Conservation (phyloP, 1,140 invertebrate species). For the Metopolophium dirhodum region DNA sequence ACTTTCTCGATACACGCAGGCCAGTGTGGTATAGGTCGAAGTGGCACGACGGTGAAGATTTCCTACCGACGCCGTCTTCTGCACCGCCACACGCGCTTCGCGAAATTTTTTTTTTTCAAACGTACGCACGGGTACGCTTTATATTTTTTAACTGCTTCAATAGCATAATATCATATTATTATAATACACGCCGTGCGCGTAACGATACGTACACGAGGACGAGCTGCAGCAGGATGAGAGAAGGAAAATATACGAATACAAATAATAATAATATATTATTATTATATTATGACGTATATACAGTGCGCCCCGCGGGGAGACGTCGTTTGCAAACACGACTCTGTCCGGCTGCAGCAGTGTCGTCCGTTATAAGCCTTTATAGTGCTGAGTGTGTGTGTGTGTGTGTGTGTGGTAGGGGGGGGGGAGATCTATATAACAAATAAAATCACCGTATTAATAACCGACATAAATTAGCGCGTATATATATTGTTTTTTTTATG, state of each 20-base stretch:
- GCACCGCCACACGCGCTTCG: not conserved
- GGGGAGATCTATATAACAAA: not conserved
- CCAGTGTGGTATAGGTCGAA: too few relatives aligned
- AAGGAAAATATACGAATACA: not conserved
- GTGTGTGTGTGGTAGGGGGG: too few relatives aligned
- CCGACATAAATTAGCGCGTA: conserved; percentile 1
- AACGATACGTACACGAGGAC: not conserved
- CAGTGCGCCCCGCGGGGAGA: not conserved
- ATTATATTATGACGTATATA: not conserved
- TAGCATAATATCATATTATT: not conserved
- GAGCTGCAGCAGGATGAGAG: not conserved
- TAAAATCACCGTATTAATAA: conserved; percentile 21
- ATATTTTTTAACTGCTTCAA: not conserved
- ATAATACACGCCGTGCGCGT: not conserved
- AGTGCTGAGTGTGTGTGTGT: not conserved
- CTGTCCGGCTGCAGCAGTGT: not conserved
- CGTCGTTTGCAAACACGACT: not conserved
- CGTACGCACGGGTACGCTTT: not conserved
- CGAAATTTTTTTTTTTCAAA: not conserved
- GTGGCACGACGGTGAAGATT: not conserved
- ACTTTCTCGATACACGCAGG: too few relatives aligned
- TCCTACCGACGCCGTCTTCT: not conserved
- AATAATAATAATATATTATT: not conserved
- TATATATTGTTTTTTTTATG: not conserved
- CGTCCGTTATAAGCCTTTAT: not conserved